These are phyloP conservation scores for Ornithorhynchus anatinus DNA, from an alignment of 2,113 vertebrate species.

Conservation along the genomic window DNA sequence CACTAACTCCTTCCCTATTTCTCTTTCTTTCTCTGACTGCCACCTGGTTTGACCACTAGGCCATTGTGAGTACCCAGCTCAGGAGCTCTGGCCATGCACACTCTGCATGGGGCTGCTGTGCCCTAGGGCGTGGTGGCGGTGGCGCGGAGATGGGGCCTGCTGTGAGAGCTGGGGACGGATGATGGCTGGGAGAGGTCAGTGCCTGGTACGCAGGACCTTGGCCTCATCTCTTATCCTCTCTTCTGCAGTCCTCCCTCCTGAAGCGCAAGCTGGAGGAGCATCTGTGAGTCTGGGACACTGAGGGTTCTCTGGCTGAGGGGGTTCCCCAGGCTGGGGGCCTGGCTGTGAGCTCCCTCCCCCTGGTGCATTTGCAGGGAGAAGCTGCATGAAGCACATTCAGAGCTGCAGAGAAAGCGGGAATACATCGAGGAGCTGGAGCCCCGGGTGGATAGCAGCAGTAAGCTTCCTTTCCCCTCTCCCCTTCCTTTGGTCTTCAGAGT, in stretches of 20 bases:
- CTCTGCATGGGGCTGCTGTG: background rate
- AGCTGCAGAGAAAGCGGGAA: slow-evolving; percentile 88
- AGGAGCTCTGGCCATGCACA: background rate
- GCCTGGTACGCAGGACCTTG: no score
- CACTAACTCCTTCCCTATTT: slow-evolving; percentile 9
- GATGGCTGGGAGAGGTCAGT: background rate
- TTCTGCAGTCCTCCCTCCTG: slow-evolving; percentile 78
- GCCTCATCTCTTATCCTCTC: background rate
- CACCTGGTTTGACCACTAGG: slow-evolving; percentile 34
- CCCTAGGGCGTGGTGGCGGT: no score
- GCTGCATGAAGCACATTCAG: slow-evolving; percentile 85
- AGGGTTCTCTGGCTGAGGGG: no score
- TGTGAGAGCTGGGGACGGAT: background rate
- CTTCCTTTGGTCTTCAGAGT: no score
- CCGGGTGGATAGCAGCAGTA: slow-evolving; percentile 77
- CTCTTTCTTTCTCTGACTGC: slow-evolving; percentile 38
- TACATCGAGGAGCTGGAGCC: slow-evolving; percentile 88
- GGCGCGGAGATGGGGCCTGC: no score
- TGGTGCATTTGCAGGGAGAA: slow-evolving; percentile 73
- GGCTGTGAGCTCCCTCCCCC: background rate
- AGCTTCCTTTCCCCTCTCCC: background rate
- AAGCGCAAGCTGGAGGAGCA: slow-evolving; percentile 90
- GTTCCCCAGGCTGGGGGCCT: background rate
- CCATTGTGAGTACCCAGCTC: slow-evolving; percentile 59
- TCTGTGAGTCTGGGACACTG: slow-evolving; percentile 76